Evolutionary conservation across 1,140 invertebrate species (phyloP).

Genomic region (Musca vetustissima): DNA sequence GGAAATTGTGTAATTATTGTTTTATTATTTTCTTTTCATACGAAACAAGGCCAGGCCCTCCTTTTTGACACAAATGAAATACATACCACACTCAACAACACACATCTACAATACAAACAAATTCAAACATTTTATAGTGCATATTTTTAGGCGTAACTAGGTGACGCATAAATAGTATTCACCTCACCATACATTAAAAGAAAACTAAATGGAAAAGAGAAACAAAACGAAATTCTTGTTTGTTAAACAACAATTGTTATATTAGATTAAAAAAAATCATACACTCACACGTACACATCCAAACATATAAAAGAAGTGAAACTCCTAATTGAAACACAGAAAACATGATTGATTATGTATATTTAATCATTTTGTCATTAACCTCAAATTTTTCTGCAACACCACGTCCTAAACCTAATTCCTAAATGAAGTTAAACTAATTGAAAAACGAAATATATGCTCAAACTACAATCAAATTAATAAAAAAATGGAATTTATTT

Average conservation of each 20-base stretch:
- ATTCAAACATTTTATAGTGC: background rate
- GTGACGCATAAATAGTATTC: background rate
- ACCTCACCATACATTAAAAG: too few species aligned
- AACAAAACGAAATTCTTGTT: background rate
- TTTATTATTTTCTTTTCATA: too few species aligned
- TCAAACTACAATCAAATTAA: background rate
- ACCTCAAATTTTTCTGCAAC: too few species aligned
- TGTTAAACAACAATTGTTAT: conserved; percentile 19
- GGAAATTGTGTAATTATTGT: too few species aligned
- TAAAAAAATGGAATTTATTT: background rate
- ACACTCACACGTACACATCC: too few species aligned
- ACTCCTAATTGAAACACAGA: too few species aligned
- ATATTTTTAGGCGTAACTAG: conserved; percentile 1
- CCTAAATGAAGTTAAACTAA: background rate
- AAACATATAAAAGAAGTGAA: too few species aligned
- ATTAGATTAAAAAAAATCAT: too few species aligned
- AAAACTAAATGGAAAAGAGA: too few species aligned
- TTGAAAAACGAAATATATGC: conserved; percentile 8
- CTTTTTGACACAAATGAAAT: background rate
- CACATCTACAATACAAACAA: background rate
- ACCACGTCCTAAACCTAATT: conserved; percentile 22
- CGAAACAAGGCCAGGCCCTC: background rate
- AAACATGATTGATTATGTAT: too few species aligned
- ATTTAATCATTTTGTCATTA: too few species aligned
- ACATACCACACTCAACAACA: background rate